These are phyloP conservation scores for Phortica variegata DNA, from an alignment of 1,140 invertebrate species.

Conservation along the genomic window DNA sequence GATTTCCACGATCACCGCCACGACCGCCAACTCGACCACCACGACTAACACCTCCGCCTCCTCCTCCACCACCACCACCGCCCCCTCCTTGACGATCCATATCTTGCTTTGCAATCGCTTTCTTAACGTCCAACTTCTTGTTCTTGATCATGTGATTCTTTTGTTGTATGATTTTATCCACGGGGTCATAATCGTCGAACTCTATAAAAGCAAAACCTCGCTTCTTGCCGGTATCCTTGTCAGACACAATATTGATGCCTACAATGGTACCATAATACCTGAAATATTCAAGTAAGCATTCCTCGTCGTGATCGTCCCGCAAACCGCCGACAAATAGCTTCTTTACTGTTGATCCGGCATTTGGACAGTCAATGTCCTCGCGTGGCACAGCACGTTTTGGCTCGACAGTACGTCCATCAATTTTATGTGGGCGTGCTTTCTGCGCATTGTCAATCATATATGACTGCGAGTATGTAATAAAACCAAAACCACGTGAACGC, in stretches of 20 bases:
- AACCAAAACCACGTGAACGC: constrained; percentile 91
- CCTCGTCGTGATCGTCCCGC: constrained; percentile 88
- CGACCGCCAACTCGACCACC: constrained; percentile 29
- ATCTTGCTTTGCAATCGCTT: constrained; percentile 72
- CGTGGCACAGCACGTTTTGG: constrained; percentile 95
- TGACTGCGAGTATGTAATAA: constrained; percentile 89
- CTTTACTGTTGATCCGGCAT: constrained; percentile 91
- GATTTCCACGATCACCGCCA: constrained; percentile 35
- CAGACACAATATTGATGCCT: constrained; percentile 85
- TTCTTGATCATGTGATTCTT: constrained; percentile 74
- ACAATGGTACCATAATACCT: constrained; percentile 81
- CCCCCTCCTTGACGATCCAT: constrained; percentile 61
- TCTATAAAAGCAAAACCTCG: constrained; percentile 95
- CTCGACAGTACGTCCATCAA: constrained; percentile 84
- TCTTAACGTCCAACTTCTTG: constrained; percentile 78
- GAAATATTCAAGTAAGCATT: constrained; percentile 84
- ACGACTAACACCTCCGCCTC: constrained; percentile 26
- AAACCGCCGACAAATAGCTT: constrained; percentile 93
- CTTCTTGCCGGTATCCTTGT: constrained; percentile 89
- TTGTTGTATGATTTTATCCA: constrained; percentile 89
- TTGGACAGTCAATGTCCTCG: constrained; percentile 86
- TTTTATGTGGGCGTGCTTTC: constrained; percentile 73
- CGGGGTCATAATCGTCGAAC: constrained; percentile 95
- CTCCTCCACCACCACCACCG: constrained; percentile 13
- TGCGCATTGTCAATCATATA: constrained; percentile 96